A percentile compares a stretch with the other conserved stretches of the same genome.
Evolutionary conservation across 2,113 vertebrate species (phyloP).

Genomic region (Oryzias melastigma): DNA sequence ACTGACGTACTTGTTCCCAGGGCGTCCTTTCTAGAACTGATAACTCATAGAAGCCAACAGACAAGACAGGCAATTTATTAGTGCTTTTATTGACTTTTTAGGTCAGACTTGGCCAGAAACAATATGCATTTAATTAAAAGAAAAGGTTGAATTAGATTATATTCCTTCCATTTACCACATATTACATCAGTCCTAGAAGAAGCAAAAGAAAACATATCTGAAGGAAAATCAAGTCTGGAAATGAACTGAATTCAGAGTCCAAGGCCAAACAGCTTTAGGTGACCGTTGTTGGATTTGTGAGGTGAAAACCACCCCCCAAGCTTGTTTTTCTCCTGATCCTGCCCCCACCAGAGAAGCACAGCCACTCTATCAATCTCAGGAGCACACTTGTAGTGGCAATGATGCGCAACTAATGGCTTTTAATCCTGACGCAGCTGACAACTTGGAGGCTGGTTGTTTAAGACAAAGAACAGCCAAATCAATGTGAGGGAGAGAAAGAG

Average conservation of each 20-base stretch:
- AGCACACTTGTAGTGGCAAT: constrained; percentile 78
- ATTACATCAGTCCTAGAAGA: neutral
- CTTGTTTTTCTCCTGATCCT: constrained; percentile 53
- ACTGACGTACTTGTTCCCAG: neutral
- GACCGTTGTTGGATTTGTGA: constrained; percentile 49
- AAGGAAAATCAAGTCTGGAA: constrained; percentile 28
- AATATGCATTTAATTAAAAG: neutral
- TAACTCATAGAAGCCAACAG: constrained; percentile 1
- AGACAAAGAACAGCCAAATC: constrained; percentile 73
- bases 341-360: constrained; percentile 59
- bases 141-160: neutral
- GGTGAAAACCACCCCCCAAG: constrained; percentile 40
- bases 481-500: constrained; percentile 44
- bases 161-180: neutral
- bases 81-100: neutral
- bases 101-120: neutral
- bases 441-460: constrained; percentile 68
- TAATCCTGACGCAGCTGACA: constrained; percentile 80
- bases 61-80: neutral
- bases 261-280: constrained; percentile 36
- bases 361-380: constrained; percentile 77
- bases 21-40: neutral
- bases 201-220: neutral
- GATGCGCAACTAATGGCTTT: constrained; percentile 82
- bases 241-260: constrained; percentile 28